phyloP scores from a whole-genome alignment of 2,113 vertebrate species.

The Picathartes gymnocephalus region DNA sequence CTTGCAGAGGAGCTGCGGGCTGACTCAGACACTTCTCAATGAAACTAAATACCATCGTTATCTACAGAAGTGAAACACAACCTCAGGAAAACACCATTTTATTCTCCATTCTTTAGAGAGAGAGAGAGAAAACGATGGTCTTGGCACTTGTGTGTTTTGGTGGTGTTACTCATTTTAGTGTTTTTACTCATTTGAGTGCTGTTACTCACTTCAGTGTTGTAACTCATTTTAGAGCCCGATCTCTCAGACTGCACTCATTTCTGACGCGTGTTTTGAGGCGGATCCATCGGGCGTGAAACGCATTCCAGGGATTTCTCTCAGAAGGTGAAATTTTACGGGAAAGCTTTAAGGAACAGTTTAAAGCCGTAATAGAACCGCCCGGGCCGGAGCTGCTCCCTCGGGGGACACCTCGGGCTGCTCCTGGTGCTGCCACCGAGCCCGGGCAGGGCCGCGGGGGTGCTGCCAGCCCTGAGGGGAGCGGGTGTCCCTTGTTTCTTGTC shows the following conservation, averaged over 20 bases:
- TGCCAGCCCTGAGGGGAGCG: neutral
- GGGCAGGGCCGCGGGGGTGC: neutral
- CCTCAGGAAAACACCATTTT: fast-evolving
- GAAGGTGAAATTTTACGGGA: fast-evolving
- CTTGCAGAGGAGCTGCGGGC: fast-evolving
- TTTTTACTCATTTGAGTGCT: fast-evolving
- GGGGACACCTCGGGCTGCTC: neutral
- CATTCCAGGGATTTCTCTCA: neutral
- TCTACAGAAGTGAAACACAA: neutral
- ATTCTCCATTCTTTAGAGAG: neutral
- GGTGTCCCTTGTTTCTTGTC: too few species aligned
- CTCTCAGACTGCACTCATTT: too few species aligned
- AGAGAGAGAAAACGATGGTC: too few species aligned
- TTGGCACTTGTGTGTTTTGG: too few species aligned
- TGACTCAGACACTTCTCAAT: neutral
- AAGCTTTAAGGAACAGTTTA: too few species aligned
- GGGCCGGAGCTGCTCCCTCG: neutral
- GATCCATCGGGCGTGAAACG: fast-evolving
- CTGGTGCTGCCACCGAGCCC: neutral
- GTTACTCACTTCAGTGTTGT: neutral
- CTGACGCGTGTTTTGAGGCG: fast-evolving
- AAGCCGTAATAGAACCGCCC: fast-evolving
- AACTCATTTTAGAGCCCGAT: neutral
- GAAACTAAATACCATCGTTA: neutral
- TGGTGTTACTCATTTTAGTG: fast-evolving